Conservation (phyloP, 2,888 invertebrate genomes). For the Cremastobaeus sp. region DNA sequence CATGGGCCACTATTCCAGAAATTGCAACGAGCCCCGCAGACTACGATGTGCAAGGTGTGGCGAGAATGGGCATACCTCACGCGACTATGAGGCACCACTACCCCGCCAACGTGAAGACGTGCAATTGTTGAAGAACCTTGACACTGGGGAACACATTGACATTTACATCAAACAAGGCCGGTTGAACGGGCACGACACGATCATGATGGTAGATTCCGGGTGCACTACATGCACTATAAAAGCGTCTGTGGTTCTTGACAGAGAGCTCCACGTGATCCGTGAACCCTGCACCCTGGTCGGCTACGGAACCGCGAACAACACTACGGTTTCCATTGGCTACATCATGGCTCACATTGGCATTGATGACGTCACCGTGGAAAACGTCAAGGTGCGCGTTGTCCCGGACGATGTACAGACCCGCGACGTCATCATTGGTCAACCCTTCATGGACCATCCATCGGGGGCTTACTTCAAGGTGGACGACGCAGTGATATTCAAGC, state of each 20-base stretch:
- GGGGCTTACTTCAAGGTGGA: not conserved
- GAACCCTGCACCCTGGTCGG: not conserved
- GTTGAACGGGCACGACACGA: not conserved
- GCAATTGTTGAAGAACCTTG: not conserved
- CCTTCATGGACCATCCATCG: not conserved
- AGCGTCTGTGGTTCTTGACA: not conserved
- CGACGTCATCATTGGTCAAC: not conserved
- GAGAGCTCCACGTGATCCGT: not conserved
- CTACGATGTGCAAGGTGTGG: not conserved
- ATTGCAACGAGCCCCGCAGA: not conserved
- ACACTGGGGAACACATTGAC: not conserved
- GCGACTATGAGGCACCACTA: not conserved
- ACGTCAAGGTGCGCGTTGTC: not conserved
- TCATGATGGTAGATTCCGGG: not conserved
- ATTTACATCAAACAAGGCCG: not conserved
- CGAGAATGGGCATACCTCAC: not conserved
- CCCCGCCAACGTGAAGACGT: not conserved
- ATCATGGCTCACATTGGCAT: not conserved
- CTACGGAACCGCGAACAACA: not conserved
- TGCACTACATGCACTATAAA: not conserved
- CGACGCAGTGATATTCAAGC: not conserved
- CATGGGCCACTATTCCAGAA: not conserved
- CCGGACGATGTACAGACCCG: not conserved
- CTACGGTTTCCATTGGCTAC: not conserved
- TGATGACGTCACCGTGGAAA: not conserved